These are phyloP conservation scores for Clarias gariepinus DNA, from an alignment of 2,113 vertebrate species.

Conservation along the genomic window DNA sequence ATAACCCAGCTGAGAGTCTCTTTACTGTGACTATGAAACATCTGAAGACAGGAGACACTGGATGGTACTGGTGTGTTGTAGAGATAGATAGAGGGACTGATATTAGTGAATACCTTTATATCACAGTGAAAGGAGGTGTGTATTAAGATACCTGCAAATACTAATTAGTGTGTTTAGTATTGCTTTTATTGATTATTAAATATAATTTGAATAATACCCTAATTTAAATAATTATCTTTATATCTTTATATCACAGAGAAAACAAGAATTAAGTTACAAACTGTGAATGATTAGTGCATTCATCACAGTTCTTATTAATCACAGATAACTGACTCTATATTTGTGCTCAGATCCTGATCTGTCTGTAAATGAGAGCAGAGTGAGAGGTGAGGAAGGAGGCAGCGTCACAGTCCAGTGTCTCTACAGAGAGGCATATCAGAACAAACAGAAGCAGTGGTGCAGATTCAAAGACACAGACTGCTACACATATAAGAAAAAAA, in stretches of 20 bases:
- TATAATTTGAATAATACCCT: too few relatives aligned
- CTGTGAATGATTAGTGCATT: too few relatives aligned
- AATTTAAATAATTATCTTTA: background rate
- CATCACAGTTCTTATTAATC: too few relatives aligned
- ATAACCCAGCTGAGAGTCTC: slow-evolving; percentile 31
- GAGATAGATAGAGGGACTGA: background rate
- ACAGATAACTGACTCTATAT: background rate
- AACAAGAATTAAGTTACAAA: too few relatives aligned
- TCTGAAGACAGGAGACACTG: slow-evolving; percentile 1
- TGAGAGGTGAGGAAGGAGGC: slow-evolving; percentile 41
- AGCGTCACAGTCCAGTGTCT: slow-evolving; percentile 47
- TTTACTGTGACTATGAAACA: slow-evolving; percentile 44
- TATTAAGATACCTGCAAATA: too few relatives aligned
- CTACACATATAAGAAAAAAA: background rate
- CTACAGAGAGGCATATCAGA: slow-evolving; percentile 1
- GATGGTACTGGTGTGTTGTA: background rate
- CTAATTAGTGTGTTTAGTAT: too few relatives aligned
- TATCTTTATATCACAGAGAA: too few relatives aligned
- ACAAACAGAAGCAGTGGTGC: slow-evolving; percentile 40
- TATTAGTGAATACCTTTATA: too few relatives aligned
- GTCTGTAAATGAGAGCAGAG: background rate
- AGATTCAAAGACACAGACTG: background rate
- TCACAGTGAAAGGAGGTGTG: too few relatives aligned
- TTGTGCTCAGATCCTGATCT: background rate
- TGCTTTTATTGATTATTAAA: background rate